A percentile compares a stretch with the other conserved stretches of the same genome.
phyloP scores from a whole-genome alignment of 2,113 vertebrate species.

The Cariama cristata region DNA sequence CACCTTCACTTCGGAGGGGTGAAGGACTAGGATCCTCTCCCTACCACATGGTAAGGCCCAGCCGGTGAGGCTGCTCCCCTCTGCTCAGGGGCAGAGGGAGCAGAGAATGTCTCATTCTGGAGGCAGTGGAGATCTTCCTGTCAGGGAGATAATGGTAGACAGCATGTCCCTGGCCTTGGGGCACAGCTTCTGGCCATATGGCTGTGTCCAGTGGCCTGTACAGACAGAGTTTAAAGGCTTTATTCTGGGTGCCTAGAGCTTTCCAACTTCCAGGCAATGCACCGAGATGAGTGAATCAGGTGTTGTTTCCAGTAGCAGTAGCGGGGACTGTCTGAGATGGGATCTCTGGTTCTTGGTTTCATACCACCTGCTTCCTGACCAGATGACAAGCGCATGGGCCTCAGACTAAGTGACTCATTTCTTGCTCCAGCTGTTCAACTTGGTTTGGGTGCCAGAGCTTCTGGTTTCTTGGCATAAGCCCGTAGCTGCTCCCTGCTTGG shows the following conservation, averaged over 20 bases:
- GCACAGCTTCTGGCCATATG: neutral
- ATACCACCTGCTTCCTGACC: neutral
- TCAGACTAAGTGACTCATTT: conserved; percentile 12
- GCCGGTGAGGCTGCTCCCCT: neutral
- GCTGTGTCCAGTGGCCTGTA: neutral
- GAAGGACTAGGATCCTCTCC: conserved; percentile 42
- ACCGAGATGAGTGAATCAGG: neutral
- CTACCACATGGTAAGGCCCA: neutral
- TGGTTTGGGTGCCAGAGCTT: conserved; percentile 26
- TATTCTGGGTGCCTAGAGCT: conserved; percentile 45
- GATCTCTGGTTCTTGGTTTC: neutral
- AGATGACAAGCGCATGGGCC: neutral
- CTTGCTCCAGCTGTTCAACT: conserved; percentile 13
- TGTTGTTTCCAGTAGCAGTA: neutral
- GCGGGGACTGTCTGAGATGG: neutral
- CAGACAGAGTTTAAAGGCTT: conserved; percentile 40
- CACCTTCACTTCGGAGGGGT: conserved; percentile 31
- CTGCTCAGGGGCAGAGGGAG: neutral
- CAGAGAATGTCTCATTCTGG: neutral
- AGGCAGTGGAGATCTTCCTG: conserved; percentile 19
- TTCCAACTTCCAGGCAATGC: conserved; percentile 27
- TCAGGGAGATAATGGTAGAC: conserved; percentile 12
- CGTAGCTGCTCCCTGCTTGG: conserved; percentile 44
- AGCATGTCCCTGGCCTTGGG: neutral
- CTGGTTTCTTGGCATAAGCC: conserved; percentile 12